These are phyloP conservation scores for Cryptocephalus moraei DNA, from an alignment of 2,888 invertebrate species.

Conservation along the genomic window DNA sequence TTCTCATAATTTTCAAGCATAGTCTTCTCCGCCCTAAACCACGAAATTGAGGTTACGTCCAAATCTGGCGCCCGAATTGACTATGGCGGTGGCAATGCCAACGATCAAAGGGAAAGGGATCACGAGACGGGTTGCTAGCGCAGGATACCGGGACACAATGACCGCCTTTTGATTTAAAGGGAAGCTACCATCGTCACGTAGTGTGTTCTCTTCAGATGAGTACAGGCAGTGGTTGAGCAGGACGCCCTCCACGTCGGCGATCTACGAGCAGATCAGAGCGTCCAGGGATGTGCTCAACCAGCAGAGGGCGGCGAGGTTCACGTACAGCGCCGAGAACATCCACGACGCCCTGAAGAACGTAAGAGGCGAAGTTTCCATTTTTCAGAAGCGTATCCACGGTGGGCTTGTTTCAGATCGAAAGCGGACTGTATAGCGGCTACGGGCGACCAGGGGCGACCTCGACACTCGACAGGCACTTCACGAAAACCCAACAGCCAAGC, in stretches of 20 bases:
- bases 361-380: conserved; percentile 31
- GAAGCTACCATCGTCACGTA: conserved; percentile 34
- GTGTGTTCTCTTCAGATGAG: conserved; percentile 76
- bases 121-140: neutral
- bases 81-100: neutral
- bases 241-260: conserved; percentile 83
- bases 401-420: conserved; percentile 28
- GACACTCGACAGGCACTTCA: conserved; percentile 57
- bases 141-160: neutral
- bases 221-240: conserved; percentile 88
- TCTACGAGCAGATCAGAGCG: conserved; percentile 82
- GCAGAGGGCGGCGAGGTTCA: conserved; percentile 64
- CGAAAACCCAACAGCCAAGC: conserved; percentile 44
- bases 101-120: neutral
- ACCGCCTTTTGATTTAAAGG: conserved; percentile 17
- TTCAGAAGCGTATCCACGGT: neutral
- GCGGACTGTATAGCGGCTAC: conserved; percentile 43
- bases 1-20: too few relatives aligned
- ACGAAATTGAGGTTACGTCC: too few relatives aligned
- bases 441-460: conserved; percentile 59
- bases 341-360: conserved; percentile 79
- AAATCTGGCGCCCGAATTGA: too few relatives aligned
- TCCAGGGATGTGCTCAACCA: conserved; percentile 61
- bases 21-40: too few relatives aligned
- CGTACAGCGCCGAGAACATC: conserved; percentile 87